Evolutionary conservation across 2,113 vertebrate species (phyloP).

Genomic region (Podiceps cristatus): DNA sequence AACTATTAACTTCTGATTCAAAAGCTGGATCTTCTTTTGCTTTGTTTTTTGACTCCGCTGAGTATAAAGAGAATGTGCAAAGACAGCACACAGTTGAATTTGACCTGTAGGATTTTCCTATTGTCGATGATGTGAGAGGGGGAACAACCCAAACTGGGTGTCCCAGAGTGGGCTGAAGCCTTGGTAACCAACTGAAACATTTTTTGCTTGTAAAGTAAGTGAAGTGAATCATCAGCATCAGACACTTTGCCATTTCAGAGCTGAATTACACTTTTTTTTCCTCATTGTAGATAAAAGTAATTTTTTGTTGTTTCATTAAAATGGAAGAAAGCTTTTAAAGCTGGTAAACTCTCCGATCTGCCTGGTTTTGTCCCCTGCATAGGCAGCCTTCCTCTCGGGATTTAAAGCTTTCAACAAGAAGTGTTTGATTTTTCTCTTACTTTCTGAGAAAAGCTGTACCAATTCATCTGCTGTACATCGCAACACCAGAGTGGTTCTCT

Average conservation of each 20-base stretch:
- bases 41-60: background rate
- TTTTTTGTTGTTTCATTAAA: background rate
- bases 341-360: background rate
- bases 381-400: background rate
- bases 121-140: background rate
- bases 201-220: background rate
- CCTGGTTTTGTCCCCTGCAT: background rate
- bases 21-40: background rate
- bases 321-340: background rate
- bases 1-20: background rate
- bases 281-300: background rate
- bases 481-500: background rate
- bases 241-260: background rate
- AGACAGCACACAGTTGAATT: background rate
- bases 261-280: background rate
- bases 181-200: background rate
- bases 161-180: background rate
- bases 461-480: background rate
- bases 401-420: background rate
- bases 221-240: background rate
- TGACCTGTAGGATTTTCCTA: background rate
- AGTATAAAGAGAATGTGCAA: background rate
- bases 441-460: background rate
- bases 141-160: no score
- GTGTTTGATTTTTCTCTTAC: background rate